These are phyloP conservation scores for Ganaspis sp. DNA, from an alignment of 1,140 invertebrate species.

Conservation along the genomic window DNA sequence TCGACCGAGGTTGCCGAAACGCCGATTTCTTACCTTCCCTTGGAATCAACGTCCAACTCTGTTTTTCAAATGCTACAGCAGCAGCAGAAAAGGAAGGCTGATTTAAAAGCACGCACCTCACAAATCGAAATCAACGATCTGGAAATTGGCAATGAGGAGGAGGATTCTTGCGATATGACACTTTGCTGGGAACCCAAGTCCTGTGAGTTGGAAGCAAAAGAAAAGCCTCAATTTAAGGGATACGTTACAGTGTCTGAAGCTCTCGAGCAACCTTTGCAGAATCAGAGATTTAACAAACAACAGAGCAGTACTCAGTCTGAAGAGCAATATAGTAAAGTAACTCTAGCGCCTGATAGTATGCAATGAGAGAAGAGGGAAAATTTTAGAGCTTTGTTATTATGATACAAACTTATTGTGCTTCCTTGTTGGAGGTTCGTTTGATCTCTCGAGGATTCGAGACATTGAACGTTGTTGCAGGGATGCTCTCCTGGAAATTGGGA, in stretches of 20 bases:
- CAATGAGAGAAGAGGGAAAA: conserved; percentile 47
- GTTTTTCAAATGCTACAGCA: conserved; percentile 62
- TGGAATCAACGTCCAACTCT: conserved; percentile 44
- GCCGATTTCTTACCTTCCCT: conserved; percentile 56
- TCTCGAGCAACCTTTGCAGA: conserved; percentile 35
- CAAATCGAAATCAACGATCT: conserved; percentile 36
- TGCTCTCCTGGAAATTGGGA: neutral
- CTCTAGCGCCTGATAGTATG: conserved; percentile 63
- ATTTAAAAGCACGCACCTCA: neutral
- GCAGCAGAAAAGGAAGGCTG: conserved; percentile 20
- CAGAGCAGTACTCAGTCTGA: conserved; percentile 40
- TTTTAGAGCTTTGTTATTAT: neutral
- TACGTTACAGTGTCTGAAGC: conserved; percentile 59
- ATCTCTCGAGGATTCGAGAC: conserved; percentile 2
- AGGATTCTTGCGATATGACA: neutral
- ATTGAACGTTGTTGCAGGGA: conserved; percentile 3
- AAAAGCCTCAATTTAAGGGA: conserved; percentile 43
- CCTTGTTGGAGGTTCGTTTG: neutral
- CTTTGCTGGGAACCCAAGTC: conserved; percentile 32
- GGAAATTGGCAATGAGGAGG: conserved; percentile 35
- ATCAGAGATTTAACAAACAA: neutral
- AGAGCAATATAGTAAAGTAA: conserved; percentile 71
- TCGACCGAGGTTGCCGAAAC: conserved; percentile 4
- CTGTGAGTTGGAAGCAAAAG: conserved; percentile 20
- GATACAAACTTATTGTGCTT: neutral